Percentiles rank a stretch among this genome's conserved stretches.
Conservation (phyloP, 2,888 invertebrate species). For the Harmothoe impar region DNA sequence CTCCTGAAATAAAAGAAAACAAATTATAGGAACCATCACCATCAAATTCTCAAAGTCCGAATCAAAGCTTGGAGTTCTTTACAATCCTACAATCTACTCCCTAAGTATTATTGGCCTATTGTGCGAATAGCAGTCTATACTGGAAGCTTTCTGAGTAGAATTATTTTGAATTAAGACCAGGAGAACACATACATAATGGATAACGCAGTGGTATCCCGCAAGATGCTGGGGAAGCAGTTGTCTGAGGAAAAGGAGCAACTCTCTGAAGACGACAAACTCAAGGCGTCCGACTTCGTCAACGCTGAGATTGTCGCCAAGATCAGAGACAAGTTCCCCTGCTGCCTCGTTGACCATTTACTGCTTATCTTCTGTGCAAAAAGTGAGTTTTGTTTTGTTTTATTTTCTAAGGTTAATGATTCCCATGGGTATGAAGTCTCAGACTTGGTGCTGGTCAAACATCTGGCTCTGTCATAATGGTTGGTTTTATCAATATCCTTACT, state of each 20-base stretch:
- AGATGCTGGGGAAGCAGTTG: slow-evolving; percentile 46
- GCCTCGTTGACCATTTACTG: slow-evolving; percentile 73
- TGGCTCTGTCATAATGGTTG: too few relatives aligned
- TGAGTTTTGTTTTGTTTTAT: slow-evolving; percentile 63
- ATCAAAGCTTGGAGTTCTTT: slow-evolving; percentile 25
- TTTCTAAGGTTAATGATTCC: too few relatives aligned
- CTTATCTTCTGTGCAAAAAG: slow-evolving; percentile 72
- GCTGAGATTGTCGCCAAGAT: slow-evolving; percentile 70
- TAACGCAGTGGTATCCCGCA: slow-evolving; percentile 54
- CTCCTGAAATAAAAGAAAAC: not conserved
- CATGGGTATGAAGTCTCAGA: too few relatives aligned
- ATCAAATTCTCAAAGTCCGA: not conserved
- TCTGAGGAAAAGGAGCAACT: slow-evolving; percentile 32
- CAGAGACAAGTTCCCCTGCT: slow-evolving; percentile 72
- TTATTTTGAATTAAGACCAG: too few relatives aligned
- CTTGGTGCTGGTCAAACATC: too few relatives aligned
- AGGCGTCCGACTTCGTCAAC: slow-evolving; percentile 42
- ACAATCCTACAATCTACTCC: not conserved
- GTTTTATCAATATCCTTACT: too few relatives aligned
- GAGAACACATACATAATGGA: slow-evolving; percentile 49
- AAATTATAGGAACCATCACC: too few relatives aligned
- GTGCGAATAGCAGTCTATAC: not conserved
- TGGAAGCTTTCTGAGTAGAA: too few relatives aligned
- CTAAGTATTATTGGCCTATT: not conserved
- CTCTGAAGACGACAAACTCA: slow-evolving; percentile 21